Percentiles rank a stretch among this genome's conserved stretches.
Evolutionary conservation across 2,113 vertebrate genomes (phyloP).

Genomic region (Ameiurus melas): DNA sequence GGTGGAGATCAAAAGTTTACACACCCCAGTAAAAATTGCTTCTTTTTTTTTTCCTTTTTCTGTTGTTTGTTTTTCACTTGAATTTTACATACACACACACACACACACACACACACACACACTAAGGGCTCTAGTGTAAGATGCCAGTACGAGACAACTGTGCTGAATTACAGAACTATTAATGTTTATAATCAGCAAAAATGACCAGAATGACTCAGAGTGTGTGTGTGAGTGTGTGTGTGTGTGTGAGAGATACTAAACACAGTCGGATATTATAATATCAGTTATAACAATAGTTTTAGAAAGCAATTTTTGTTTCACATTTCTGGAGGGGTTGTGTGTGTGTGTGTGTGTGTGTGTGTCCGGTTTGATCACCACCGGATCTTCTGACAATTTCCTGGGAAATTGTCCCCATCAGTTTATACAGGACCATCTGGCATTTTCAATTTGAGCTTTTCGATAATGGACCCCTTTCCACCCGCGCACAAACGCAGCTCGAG

Average conservation of each 20-base stretch:
- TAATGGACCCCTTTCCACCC: neutral
- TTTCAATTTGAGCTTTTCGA: neutral
- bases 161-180: neutral
- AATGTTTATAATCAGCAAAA: neutral
- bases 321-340: neutral
- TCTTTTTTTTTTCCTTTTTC: neutral
- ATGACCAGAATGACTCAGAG: neutral
- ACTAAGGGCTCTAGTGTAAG: neutral
- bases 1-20: neutral
- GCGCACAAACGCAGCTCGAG: neutral
- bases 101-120: neutral
- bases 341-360: neutral
- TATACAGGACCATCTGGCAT: neutral
- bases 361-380: neutral
- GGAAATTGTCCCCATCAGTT: neutral
- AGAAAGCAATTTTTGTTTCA: neutral
- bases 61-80: neutral
- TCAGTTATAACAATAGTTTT: neutral
- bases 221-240: neutral
- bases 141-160: neutral
- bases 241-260: neutral
- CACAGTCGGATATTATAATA: neutral
- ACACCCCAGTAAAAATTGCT: neutral
- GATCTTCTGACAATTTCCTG: neutral
- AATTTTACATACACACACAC: neutral